Conservation (phyloP, 2,797 vertebrate species). For the Mareca penelope region DNA sequence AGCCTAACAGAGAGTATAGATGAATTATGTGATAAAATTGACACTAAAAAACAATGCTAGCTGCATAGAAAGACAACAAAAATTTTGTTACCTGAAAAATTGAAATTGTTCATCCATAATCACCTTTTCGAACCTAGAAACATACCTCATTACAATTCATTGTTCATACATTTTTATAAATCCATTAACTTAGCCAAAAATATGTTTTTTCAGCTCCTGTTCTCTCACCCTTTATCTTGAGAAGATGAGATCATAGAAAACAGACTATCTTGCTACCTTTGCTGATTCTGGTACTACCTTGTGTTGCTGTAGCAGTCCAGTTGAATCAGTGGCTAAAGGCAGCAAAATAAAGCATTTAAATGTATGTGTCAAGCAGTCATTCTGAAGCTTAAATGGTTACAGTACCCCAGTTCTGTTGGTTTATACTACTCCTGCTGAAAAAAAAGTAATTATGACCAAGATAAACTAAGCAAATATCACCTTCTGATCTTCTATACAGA, state of each 20-base stretch:
- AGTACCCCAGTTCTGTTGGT: background rate
- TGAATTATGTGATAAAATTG: background rate
- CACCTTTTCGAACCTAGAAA: background rate
- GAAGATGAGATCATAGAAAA: background rate
- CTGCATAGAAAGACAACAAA: background rate
- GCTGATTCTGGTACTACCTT: background rate
- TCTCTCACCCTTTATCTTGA: background rate
- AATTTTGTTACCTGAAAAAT: background rate
- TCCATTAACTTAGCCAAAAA: background rate
- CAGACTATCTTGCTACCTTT: background rate
- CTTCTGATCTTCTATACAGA: slow-evolving; percentile 78
- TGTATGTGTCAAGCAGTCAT: background rate
- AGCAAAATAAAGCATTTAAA: background rate
- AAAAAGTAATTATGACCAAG: background rate
- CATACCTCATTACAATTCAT: background rate
- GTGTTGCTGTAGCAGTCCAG: background rate
- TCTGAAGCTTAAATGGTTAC: background rate
- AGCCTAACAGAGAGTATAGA: background rate
- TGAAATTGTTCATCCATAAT: background rate
- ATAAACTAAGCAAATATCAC: background rate
- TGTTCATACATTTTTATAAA: background rate
- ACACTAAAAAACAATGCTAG: background rate
- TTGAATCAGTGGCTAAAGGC: background rate
- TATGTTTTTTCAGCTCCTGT: background rate
- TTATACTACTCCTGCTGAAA: background rate